Conservation (phyloP, 2,113 vertebrate species). For the Pangasianodon gigas region DNA sequence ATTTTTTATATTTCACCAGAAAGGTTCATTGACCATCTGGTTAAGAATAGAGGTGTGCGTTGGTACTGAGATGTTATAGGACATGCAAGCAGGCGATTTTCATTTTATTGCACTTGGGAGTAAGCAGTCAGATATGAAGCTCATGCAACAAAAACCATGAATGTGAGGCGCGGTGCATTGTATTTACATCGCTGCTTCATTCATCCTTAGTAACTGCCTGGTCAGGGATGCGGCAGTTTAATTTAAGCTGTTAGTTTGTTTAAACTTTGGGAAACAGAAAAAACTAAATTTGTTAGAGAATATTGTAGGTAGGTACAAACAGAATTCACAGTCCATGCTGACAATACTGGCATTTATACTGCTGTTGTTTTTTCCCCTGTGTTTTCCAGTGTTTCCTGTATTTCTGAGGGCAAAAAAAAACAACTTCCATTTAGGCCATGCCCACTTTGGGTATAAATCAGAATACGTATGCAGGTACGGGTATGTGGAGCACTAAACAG, state of each 20-base stretch:
- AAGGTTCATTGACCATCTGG: neutral
- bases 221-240: neutral
- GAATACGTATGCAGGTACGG: neutral
- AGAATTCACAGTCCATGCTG: neutral
- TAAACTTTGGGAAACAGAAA: neutral
- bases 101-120: neutral
- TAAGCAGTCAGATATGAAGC: neutral
- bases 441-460: neutral
- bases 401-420: neutral
- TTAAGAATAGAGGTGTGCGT: neutral
- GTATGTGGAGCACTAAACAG: neutral
- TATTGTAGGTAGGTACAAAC: neutral
- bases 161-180: neutral
- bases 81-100: neutral
- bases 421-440: neutral
- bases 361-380: neutral
- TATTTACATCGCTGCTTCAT: neutral
- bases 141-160: too few species aligned
- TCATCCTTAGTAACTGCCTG: slow-evolving; percentile 1
- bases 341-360: neutral
- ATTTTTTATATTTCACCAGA: neutral
- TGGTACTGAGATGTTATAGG: neutral
- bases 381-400: slow-evolving; percentile 4
- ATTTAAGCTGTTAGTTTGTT: neutral
- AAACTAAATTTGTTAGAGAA: neutral